phyloP scores from a whole-genome alignment of 2,888 invertebrate genomes.

The Aethes cnicana region DNA sequence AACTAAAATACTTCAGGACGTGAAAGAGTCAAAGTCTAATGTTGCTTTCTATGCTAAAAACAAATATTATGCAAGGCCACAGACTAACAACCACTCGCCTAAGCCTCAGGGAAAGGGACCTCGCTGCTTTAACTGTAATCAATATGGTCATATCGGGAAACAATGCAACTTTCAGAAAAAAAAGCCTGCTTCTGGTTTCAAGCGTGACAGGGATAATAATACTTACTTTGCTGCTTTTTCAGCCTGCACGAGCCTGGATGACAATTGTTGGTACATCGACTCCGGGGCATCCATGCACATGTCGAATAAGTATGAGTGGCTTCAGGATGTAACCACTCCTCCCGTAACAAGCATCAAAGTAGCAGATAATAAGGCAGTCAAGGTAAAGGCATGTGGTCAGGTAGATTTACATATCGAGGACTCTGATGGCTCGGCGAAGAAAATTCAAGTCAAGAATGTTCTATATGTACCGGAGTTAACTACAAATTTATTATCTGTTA shows the following conservation, averaged over 20 bases:
- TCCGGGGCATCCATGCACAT: background rate
- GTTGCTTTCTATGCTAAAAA: constrained; percentile 23
- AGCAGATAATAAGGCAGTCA: background rate
- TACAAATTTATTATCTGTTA: constrained; percentile 19
- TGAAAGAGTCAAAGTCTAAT: constrained; percentile 15
- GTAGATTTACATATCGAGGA: background rate
- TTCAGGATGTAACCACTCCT: background rate
- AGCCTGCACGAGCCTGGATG: too few relatives aligned
- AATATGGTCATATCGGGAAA: constrained; percentile 22
- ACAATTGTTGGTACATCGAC: background rate
- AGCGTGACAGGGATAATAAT: background rate
- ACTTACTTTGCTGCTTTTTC: background rate
- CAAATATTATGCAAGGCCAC: background rate
- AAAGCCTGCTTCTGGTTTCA: background rate
- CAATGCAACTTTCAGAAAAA: constrained; percentile 19
- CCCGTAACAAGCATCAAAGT: background rate
- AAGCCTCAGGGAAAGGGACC: constrained; percentile 12
- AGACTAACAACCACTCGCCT: background rate
- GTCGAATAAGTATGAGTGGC: background rate
- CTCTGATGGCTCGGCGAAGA: background rate
- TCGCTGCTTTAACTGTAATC: constrained; percentile 23
- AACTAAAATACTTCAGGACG: constrained; percentile 31
- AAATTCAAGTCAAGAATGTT: background rate
- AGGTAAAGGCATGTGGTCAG: background rate
- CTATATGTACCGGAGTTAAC: background rate